Conservation (phyloP, 2,888 invertebrate genomes). For the Gastracanthus pulcherrimus region DNA sequence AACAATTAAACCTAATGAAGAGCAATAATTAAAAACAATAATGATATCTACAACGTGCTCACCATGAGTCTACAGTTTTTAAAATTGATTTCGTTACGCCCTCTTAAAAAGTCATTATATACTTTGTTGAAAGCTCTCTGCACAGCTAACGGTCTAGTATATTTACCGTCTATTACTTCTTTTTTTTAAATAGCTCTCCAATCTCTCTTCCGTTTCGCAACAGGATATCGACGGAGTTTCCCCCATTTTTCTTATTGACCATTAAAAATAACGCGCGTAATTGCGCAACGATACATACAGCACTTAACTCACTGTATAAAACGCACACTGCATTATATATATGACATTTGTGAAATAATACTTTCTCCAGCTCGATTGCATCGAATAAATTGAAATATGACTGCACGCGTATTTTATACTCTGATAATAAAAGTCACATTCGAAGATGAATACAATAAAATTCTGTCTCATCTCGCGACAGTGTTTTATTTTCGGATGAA, state of each 20-base stretch:
- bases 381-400: too few species aligned
- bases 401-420: not conserved
- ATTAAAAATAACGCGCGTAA: not conserved
- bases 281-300: not conserved
- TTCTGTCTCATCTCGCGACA: not conserved
- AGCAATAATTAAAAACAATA: too few species aligned
- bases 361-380: not conserved
- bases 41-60: not conserved
- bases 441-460: constrained; percentile 37
- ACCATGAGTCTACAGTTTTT: too few species aligned
- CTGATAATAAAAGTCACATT: not conserved
- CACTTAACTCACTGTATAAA: not conserved
- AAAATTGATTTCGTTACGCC: not conserved
- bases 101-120: not conserved
- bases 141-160: not conserved
- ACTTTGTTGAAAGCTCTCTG: not conserved
- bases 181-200: not conserved
- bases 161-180: not conserved
- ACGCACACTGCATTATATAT: not conserved
- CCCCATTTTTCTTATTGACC: not conserved
- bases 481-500: constrained; percentile 5
- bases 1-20: too few species aligned
- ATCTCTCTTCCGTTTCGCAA: not conserved
- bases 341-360: not conserved
- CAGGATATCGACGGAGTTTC: not conserved